These are phyloP conservation scores for Capitulum mitella DNA, from an alignment of 2,888 invertebrate species.

Conservation along the genomic window DNA sequence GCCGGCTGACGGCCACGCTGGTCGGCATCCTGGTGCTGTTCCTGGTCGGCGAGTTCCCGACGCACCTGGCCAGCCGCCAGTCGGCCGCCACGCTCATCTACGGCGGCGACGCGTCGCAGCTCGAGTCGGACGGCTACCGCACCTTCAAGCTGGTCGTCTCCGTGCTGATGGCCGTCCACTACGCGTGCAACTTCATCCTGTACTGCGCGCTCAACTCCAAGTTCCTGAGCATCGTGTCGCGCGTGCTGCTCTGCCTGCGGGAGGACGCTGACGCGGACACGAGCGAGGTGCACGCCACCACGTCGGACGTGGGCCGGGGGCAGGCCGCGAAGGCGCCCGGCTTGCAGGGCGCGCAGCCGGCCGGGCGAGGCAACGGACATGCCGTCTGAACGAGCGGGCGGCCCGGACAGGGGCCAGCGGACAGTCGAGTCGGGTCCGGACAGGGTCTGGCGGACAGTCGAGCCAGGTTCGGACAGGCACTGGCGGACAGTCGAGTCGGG, in stretches of 20 bases:
- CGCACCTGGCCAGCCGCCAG: slow-evolving; percentile 31
- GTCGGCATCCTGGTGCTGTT: slow-evolving; percentile 32
- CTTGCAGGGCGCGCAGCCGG: no score
- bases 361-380: no score
- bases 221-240: slow-evolving; percentile 29
- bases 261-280: background rate
- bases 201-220: slow-evolving; percentile 33
- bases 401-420: no score
- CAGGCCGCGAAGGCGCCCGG: no score
- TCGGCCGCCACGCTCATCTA: slow-evolving; percentile 29
- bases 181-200: slow-evolving; percentile 33
- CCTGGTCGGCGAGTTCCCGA: slow-evolving; percentile 29
- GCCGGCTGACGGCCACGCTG: slow-evolving; percentile 30
- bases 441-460: no score
- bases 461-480: no score
- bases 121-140: slow-evolving; percentile 28
- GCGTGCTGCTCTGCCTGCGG: slow-evolving; percentile 18
- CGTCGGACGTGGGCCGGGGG: background rate
- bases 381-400: no score
- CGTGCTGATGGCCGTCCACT: slow-evolving; percentile 32
- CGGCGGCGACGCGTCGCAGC: slow-evolving; percentile 14
- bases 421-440: no score
- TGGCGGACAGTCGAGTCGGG: no score
- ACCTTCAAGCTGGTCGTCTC: slow-evolving; percentile 32
- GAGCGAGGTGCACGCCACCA: background rate